Conservation (phyloP, 2,888 invertebrate genomes). For the Cosmopolites sordidus region DNA sequence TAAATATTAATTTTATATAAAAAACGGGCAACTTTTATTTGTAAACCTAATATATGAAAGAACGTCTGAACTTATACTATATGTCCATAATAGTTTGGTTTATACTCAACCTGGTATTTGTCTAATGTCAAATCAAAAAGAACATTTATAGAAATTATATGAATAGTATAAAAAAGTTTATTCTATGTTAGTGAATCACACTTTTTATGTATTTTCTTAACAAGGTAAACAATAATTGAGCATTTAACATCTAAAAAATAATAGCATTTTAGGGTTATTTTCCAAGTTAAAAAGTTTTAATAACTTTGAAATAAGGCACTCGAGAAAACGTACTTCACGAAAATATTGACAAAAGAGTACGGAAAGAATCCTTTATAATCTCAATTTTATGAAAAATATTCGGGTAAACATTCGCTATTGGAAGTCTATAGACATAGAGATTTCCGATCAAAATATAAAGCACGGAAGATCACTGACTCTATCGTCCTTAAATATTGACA, state of each 20-base stretch:
- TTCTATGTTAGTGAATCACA: background rate
- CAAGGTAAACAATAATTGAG: conserved; percentile 9
- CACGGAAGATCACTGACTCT: conserved; percentile 44
- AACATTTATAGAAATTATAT: too few species aligned
- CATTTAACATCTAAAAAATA: background rate
- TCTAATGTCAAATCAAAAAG: too few species aligned
- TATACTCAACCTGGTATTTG: too few species aligned
- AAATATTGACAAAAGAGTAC: conserved; percentile 47
- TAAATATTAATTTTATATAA: too few species aligned
- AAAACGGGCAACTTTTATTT: too few species aligned
- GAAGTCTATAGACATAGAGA: conserved; percentile 50
- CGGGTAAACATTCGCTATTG: conserved; percentile 47
- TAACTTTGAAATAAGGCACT: conserved; percentile 19
- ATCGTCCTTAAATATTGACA: conserved; percentile 49
- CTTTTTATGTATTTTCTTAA: conserved; percentile 3
- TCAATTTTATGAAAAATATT: conserved; percentile 50
- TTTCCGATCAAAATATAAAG: conserved; percentile 47
- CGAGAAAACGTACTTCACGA: conserved; percentile 30
- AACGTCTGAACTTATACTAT: too few species aligned
- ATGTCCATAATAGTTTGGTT: too few species aligned
- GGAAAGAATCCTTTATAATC: conserved; percentile 47
- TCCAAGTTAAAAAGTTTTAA: conserved; percentile 21
- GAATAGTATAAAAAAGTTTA: too few species aligned
- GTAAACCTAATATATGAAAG: too few species aligned
- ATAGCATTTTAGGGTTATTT: conserved; percentile 11